Base-by-base conservation (phyloP, 2,797 vertebrate species). In the Ctenopoma multispine region DNA sequence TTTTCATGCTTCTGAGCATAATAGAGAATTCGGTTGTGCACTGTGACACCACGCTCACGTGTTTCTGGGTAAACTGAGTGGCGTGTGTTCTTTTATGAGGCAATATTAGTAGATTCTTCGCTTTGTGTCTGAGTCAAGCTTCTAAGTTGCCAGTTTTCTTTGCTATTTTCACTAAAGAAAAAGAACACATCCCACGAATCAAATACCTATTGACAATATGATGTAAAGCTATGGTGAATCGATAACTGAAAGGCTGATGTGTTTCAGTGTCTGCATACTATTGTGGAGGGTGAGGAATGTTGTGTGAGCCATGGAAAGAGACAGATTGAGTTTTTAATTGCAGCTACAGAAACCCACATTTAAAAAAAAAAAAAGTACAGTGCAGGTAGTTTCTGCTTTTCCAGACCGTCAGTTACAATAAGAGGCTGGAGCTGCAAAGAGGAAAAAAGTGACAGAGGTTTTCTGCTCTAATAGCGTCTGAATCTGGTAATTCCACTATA, bases 381-480 rank as follows among this genome's bases (percentile, higher is more conserved):
- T 44, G 5, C 50, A 40, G 49, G 64, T 75, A 38, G 59, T 72
- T 87, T 77, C 40, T 50, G 4, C 49, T 75, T 79, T 74, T 81
- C 64, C 62, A 67, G 63, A 64, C 84, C 82, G 85, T 85, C 79
- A 57, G 73, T 47, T 47, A 44, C 67, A 84, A 79, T 86, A 62
- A 85, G 69, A 77, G 43, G 29, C 54, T n/a, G 47, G 61, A 69
- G 75, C 77, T 57, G 61, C 60, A 47, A 5, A 7, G 66, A 76
- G 72, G 31, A 85, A 50, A 85, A 29, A 31, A 77, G 81, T 82
- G 84, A 86, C 81, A 71, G 65, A 80, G 72, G 55, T 71, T 81
- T 79, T 81, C 61, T 54, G 60, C 59, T 79, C 64, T 81, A 68
- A 79, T 82, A 63, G 79, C 70, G 34, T 63, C 59, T 71, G 49